These are phyloP conservation scores for Mesoclemmys tuberculata DNA, from an alignment of 2,113 vertebrate species.

Conservation along the genomic window DNA sequence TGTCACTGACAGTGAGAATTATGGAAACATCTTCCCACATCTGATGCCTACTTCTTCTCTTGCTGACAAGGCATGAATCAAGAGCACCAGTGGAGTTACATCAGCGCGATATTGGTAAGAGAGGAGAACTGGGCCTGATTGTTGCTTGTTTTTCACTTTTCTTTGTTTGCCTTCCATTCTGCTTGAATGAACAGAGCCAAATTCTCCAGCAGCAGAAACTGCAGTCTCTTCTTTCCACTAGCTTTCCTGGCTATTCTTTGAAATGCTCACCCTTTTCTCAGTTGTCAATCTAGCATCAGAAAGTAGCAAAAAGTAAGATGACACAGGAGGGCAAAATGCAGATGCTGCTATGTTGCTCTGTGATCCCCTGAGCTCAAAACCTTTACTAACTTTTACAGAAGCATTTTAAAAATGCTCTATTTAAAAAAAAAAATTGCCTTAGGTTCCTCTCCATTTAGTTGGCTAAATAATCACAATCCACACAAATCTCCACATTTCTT, in stretches of 20 bases:
- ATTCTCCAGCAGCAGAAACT: neutral
- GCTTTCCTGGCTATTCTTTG: neutral
- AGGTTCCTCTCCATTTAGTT: neutral
- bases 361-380: neutral
- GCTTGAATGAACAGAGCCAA: neutral
- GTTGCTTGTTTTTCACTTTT: neutral
- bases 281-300: neutral
- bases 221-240: neutral
- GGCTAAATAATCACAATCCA: neutral
- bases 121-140: neutral
- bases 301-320: neutral
- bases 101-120: neutral
- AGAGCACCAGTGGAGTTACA: neutral
- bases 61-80: neutral
- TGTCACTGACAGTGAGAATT: neutral
- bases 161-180: neutral
- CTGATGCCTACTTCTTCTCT: neutral
- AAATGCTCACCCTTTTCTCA: neutral
- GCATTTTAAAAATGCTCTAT: neutral
- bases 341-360: neutral
- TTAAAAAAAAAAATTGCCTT: neutral
- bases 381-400: neutral
- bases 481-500: neutral
- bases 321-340: neutral
- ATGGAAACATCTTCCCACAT: neutral